Evolutionary conservation across 2,797 vertebrate genomes (phyloP).

Genomic region (Hippoglossus hippoglossus): DNA sequence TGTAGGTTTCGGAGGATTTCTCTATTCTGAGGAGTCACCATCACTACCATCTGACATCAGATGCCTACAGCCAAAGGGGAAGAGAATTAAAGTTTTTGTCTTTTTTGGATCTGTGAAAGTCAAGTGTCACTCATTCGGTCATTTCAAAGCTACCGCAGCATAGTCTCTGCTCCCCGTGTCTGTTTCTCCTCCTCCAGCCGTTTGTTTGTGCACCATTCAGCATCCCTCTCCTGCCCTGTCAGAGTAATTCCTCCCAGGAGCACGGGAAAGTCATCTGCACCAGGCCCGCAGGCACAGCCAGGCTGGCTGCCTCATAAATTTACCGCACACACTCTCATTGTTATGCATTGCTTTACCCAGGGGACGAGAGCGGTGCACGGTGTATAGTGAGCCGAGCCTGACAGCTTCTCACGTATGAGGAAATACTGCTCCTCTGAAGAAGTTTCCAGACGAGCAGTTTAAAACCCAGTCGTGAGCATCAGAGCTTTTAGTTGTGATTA

Average conservation of each 20-base stretch:
- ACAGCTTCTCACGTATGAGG: constrained; percentile 36
- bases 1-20: too few species aligned
- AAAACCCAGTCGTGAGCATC: constrained; percentile 23
- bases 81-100: background rate
- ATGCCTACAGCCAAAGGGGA: background rate
- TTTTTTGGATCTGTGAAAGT: background rate
- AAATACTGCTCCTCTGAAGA: constrained; percentile 22
- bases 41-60: background rate
- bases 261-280: constrained; percentile 66
- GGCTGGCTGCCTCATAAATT: constrained; percentile 70
- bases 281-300: constrained; percentile 58
- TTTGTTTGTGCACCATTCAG: constrained; percentile 64
- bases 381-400: constrained; percentile 16
- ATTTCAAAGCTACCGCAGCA: constrained; percentile 5
- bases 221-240: constrained; percentile 61
- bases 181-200: constrained; percentile 29
- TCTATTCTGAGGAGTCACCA: too few species aligned
- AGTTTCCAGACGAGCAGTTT: constrained; percentile 23
- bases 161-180: background rate
- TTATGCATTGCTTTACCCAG: constrained; percentile 59
- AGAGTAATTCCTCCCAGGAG: constrained; percentile 67
- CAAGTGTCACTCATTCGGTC: constrained; percentile 21
- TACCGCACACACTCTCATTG: constrained; percentile 52
- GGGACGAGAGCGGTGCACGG: constrained; percentile 30
- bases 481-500: constrained; percentile 16